These are phyloP conservation scores for Branchinecta sandiegonensis DNA, from an alignment of 2,888 invertebrate genomes.

Conservation along the genomic window DNA sequence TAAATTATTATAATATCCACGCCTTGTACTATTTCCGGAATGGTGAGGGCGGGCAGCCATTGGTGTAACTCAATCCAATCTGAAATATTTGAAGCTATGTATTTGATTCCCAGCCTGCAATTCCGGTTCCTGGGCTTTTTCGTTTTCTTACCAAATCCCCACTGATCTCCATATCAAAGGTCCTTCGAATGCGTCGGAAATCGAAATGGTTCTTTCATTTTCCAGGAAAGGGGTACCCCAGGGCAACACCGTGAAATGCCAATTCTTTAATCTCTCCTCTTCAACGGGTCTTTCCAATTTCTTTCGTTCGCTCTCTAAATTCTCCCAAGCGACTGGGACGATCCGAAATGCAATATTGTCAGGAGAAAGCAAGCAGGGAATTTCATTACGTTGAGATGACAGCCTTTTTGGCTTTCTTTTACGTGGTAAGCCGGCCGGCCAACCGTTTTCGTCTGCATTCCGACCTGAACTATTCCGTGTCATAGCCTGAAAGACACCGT, in stretches of 20 bases:
- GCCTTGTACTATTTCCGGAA: no score
- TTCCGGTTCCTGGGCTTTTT: no score
- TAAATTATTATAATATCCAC: no score
- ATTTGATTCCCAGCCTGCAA: no score
- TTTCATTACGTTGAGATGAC: slow-evolving; percentile 12
- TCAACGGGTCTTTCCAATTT: slow-evolving; percentile 15
- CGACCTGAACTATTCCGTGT: no score
- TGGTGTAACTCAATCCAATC: no score
- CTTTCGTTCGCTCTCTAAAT: slow-evolving; percentile 11
- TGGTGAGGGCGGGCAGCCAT: no score
- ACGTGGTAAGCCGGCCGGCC: no score
- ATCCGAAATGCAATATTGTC: slow-evolving; percentile 13
- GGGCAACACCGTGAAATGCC: slow-evolving; percentile 15
- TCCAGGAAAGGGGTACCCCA: slow-evolving; percentile 13
- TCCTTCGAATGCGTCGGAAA: neutral
- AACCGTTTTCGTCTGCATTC: no score
- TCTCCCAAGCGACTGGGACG: slow-evolving; percentile 9
- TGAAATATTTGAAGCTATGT: no score
- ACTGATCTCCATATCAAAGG: slow-evolving; percentile 12
- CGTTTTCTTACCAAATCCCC: no score
- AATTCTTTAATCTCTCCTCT: slow-evolving; percentile 15
- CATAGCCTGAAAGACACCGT: no score
- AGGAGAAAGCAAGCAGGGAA: slow-evolving; percentile 1
- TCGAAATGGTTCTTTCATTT: slow-evolving; percentile 2
- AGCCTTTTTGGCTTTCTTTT: slow-evolving; percentile 15